phyloP scores from a whole-genome alignment of 1,140 invertebrate genomes.

The Drosophila asahinai region DNA sequence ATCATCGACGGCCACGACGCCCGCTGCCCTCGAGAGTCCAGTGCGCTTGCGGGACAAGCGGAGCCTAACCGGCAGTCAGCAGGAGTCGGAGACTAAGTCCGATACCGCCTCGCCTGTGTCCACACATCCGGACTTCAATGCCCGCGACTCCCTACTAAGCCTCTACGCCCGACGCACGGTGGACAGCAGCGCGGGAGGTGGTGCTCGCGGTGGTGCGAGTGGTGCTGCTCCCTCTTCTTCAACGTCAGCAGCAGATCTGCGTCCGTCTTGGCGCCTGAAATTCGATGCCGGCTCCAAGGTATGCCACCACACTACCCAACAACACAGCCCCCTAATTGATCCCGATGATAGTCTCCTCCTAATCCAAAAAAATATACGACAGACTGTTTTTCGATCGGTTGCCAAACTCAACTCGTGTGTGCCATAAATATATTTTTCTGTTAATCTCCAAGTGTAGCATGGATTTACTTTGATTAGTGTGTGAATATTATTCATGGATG shows the following conservation, averaged over 20 bases:
- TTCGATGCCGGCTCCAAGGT: conserved; percentile 96
- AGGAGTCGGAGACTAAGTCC: conserved; percentile 68
- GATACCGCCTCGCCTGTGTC: conserved; percentile 65
- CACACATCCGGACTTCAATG: conserved; percentile 67
- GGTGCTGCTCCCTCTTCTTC: conserved; percentile 30
- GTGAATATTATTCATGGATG: conserved; percentile 19
- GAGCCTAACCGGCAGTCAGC: conserved; percentile 35
- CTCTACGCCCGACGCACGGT: conserved; percentile 66
- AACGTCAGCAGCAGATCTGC: conserved; percentile 87
- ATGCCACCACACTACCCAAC: conserved; percentile 75
- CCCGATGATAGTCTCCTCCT: conserved; percentile 30
- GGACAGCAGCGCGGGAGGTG: conserved; percentile 36
- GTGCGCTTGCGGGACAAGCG: conserved; percentile 83
- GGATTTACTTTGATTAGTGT: conserved; percentile 39
- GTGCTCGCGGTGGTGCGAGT: conserved; percentile 26
- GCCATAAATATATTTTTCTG: conserved; percentile 26
- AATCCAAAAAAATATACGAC: conserved; percentile 26
- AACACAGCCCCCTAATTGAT: conserved; percentile 39
- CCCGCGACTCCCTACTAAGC: conserved; percentile 67
- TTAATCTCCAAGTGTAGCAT: conserved; percentile 68
- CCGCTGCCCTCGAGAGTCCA: conserved; percentile 70
- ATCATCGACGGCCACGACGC: conserved; percentile 45
- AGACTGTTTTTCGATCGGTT: conserved; percentile 52
- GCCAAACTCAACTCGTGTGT: conserved; percentile 48
- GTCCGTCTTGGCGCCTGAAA: conserved; percentile 95